Percentiles rank a stretch among this genome's conserved stretches.
Evolutionary conservation across 2,797 vertebrate species (phyloP).

Genomic region (Paguma larvata): DNA sequence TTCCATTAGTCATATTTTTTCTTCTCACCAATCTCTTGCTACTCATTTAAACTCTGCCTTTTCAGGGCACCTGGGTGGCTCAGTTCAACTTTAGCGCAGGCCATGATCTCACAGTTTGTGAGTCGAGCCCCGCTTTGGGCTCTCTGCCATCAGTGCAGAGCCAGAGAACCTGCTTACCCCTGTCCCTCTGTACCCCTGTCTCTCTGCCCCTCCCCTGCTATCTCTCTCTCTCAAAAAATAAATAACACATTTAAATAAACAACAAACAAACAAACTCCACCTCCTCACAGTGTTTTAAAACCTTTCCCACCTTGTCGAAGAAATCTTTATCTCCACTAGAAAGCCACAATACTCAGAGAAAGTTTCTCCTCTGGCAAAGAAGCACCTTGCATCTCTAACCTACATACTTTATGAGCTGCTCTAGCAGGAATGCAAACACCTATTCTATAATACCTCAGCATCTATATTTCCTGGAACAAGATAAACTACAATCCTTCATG

Average conservation of each 20-base stretch:
- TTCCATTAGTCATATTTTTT: background rate
- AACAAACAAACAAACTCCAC: background rate
- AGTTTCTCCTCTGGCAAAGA: background rate
- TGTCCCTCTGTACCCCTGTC: no score
- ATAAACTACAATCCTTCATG: background rate
- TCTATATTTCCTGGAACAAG: conserved; percentile 34
- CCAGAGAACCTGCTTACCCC: no score
- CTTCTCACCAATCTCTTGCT: background rate
- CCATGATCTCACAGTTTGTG: no score
- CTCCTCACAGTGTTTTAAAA: background rate
- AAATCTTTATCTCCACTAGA: conserved; percentile 6
- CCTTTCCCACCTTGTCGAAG: background rate
- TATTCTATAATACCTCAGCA: background rate
- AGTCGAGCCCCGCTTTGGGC: no score
- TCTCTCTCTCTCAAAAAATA: no score
- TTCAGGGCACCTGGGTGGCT: no score
- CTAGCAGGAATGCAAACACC: conserved; percentile 49
- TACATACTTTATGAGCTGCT: background rate
- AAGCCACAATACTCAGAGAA: background rate
- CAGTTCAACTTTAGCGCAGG: no score
- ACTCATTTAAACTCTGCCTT: background rate
- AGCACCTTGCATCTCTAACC: background rate
- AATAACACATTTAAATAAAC: no score
- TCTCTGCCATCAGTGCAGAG: no score
- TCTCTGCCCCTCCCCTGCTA: no score